Evolutionary conservation across 2,888 invertebrate genomes (phyloP).

Genomic region (Meganola albula): DNA sequence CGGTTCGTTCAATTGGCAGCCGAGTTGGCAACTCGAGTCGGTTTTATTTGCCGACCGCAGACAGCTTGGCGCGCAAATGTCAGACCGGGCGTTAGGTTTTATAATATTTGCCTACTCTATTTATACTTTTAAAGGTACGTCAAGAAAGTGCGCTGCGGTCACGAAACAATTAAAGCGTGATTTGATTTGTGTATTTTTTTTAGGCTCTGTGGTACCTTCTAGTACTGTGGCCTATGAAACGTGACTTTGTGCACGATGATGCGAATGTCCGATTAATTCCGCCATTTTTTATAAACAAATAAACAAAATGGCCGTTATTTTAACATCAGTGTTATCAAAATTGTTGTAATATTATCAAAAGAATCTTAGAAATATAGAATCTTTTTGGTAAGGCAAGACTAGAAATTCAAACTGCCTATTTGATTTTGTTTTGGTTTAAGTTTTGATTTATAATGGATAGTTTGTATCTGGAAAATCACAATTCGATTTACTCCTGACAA

Average conservation of each 20-base stretch:
- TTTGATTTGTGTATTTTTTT: slow-evolving; percentile 40
- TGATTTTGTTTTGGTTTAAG: no score
- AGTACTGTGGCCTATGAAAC: slow-evolving; percentile 32
- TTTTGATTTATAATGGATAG: no score
- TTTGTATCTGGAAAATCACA: no score
- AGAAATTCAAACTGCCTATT: no score
- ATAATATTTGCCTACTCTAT: slow-evolving; percentile 34
- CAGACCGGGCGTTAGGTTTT: slow-evolving; percentile 40
- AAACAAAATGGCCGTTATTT: no score
- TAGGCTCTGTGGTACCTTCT: slow-evolving; percentile 25
- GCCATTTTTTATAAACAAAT: slow-evolving; percentile 13
- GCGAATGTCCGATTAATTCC: slow-evolving; percentile 13
- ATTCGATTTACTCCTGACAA: no score
- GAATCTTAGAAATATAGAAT: no score
- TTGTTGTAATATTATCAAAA: no score
- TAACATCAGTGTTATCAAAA: no score
- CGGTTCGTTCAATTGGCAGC: slow-evolving; percentile 30
- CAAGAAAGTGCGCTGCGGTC: slow-evolving; percentile 46
- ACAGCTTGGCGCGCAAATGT: slow-evolving; percentile 68
- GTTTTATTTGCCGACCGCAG: slow-evolving; percentile 43
- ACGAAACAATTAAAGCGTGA: slow-evolving; percentile 50
- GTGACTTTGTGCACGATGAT: slow-evolving; percentile 38
- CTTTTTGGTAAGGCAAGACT: no score
- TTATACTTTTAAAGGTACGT: no score
- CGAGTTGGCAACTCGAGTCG: slow-evolving; percentile 41